Evolutionary conservation across 2,113 vertebrate genomes (phyloP).

Genomic region (Pipa parva): DNA sequence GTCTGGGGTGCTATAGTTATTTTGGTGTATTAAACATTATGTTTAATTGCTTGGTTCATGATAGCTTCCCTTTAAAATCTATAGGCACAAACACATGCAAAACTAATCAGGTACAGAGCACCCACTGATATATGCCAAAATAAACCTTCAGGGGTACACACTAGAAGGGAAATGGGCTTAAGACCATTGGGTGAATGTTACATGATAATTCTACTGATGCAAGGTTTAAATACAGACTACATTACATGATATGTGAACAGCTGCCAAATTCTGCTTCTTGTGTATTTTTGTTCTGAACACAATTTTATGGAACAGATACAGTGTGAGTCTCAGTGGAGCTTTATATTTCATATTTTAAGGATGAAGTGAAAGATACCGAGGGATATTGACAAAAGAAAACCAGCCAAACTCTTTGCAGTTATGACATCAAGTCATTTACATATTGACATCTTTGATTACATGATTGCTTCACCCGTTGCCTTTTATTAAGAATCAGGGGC

Average conservation of each 20-base stretch:
- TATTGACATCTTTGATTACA: no score
- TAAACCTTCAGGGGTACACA: no score
- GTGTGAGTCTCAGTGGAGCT: slow-evolving; percentile 9
- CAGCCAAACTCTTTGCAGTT: slow-evolving; percentile 9
- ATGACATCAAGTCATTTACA: slow-evolving; percentile 19
- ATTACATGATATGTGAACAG: not conserved
- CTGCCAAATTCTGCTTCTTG: slow-evolving; percentile 19
- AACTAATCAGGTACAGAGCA: no score
- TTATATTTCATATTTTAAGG: slow-evolving; percentile 12
- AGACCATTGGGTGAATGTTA: slow-evolving; percentile 26
- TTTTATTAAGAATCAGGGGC: no score
- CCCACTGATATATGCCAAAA: no score
- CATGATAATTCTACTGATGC: not conserved
- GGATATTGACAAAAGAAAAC: not conserved
- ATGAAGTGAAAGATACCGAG: slow-evolving; percentile 3
- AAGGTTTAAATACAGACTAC: not conserved
- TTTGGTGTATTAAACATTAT: no score
- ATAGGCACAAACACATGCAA: no score
- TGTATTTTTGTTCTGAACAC: slow-evolving; percentile 26
- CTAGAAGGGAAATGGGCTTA: no score
- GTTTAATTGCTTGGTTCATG: no score
- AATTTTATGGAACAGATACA: slow-evolving; percentile 16
- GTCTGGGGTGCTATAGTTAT: no score
- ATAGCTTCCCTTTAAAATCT: no score
- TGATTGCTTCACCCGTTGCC: no score